phyloP scores from a whole-genome alignment of 2,113 vertebrate genomes.

The Gasterosteus aculeatus region DNA sequence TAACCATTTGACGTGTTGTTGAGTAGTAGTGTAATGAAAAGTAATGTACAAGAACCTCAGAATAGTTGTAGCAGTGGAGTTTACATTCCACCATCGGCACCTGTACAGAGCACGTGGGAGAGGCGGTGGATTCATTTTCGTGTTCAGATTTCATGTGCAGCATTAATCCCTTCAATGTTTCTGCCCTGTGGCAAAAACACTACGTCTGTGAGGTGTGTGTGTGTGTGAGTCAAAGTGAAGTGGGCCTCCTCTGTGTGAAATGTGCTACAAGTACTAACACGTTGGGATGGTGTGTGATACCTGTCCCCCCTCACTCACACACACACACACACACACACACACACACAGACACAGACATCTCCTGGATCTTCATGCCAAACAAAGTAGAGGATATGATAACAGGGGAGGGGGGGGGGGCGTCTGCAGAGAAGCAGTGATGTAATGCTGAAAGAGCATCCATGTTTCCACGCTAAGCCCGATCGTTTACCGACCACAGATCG shows the following conservation, averaged over 20 bases:
- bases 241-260: neutral
- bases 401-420: neutral
- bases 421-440: conserved; percentile 75
- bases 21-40: neutral
- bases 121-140: neutral
- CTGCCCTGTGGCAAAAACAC: neutral
- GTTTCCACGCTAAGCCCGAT: conserved; percentile 73
- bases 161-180: neutral
- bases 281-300: neutral
- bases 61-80: neutral
- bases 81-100: too few species aligned
- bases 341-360: neutral
- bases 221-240: neutral
- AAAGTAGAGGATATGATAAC: conserved; percentile 29
- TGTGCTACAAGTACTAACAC: conserved; percentile 1
- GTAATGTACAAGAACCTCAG: neutral
- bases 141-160: neutral
- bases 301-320: neutral
- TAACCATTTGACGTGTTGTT: neutral
- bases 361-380: conserved; percentile 23
- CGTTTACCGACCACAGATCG: conserved; percentile 71
- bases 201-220: neutral
- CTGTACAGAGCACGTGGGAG: neutral
- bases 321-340: too few species aligned
- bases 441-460: conserved; percentile 75